Conservation (phyloP, 2,888 invertebrate species). For the Zygogramma bicolorata region DNA sequence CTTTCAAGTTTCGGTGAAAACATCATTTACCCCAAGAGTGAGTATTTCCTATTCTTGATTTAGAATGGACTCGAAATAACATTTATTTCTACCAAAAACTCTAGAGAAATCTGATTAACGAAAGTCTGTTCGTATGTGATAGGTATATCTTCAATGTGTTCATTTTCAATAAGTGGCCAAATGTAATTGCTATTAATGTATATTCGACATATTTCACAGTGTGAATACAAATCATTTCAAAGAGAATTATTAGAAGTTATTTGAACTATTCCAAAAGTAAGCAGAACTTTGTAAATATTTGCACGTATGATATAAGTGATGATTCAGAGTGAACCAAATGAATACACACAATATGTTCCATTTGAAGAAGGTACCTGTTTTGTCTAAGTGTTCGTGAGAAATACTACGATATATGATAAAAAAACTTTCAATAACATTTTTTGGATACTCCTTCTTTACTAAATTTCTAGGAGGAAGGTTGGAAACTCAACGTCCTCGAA, state of each 20-base stretch:
- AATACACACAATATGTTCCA: not conserved
- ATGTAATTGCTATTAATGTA: too few species aligned
- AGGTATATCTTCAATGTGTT: too few species aligned
- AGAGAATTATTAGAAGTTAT: slow-evolving; percentile 1
- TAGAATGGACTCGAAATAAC: too few species aligned
- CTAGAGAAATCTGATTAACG: too few species aligned
- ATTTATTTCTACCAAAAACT: too few species aligned
- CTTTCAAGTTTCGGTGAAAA: too few species aligned
- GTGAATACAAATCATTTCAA: not conserved
- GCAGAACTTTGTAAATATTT: not conserved
- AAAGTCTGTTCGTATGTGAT: too few species aligned
- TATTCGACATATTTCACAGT: not conserved
- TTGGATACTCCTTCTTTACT: not conserved
- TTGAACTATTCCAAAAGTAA: not conserved
- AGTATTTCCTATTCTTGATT: too few species aligned
- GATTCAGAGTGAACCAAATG: not conserved
- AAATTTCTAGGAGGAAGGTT: not conserved
- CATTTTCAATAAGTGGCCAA: too few species aligned
- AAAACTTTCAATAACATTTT: too few species aligned
- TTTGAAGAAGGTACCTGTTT: not conserved
- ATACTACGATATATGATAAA: not conserved
- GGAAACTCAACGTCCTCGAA: not conserved
- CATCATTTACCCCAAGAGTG: too few species aligned
- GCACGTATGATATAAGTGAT: not conserved
- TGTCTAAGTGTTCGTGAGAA: not conserved